Base-by-base conservation (phyloP, 2,113 vertebrate genomes). In the Atractosteus spatula region DNA sequence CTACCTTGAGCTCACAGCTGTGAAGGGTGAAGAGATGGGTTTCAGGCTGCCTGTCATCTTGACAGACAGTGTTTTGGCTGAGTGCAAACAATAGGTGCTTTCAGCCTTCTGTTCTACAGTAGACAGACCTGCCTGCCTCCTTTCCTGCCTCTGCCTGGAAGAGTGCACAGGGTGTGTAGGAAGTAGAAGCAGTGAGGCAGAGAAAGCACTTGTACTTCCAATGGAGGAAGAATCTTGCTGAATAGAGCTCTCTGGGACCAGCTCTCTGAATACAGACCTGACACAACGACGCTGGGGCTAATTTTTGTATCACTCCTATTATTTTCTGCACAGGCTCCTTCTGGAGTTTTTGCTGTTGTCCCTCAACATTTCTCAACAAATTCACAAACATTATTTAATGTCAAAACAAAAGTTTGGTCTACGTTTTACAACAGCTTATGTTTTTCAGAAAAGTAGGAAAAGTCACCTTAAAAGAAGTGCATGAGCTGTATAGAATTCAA, bases 171-270 rank as follows among this genome's bases (percentile, higher is more conserved):
- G 51, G 54, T 66, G 65, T 65, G 64, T 41, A 67, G 71, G 63
- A 73, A 73, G 71, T 59, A 3, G 8, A 43, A 73, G 64, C 63
- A 47, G 29, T 17, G 64, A 66, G 71, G 71, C 65, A 66, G 63
- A 66, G 64, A 41, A 11, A 64, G 62, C 3, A 55, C 45, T 47
- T 3, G 8, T 68, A 16, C 4, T 13, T 13, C 14, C 57, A n/a
- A 8, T 14, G 44, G 44, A n/a, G 4, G 66, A 3, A 55, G 42
- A 71, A 43, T 12, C 6, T 14, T 54, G 11, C 42, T 71, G 56
- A 71, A 71, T 71, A 71, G 43, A 51, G 69, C 41, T 14, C 41
- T 13, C 29, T 11, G 57, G n/a, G 57, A 13, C 12, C 57, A n/a
- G 57, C 57, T 59, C 57, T 3, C 13, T 59, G 5, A 13, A 59